Conservation (phyloP, 2,888 invertebrate species). For the Hyposoter didymator region DNA sequence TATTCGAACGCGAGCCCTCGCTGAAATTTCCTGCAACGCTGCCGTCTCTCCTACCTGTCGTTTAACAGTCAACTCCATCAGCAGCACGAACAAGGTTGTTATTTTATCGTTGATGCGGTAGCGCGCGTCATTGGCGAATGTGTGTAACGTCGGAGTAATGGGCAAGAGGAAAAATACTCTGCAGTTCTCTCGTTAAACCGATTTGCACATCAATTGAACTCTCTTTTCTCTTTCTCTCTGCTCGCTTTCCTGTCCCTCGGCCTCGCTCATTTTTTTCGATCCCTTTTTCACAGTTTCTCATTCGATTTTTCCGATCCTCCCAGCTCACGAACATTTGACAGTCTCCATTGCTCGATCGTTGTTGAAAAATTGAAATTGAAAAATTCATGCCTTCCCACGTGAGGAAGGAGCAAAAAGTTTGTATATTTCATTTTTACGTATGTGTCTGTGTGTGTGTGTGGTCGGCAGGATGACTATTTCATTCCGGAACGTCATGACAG, state of each 20-base stretch:
- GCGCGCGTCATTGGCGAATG: constrained; percentile 57
- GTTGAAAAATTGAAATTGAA: neutral
- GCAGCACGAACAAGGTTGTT: constrained; percentile 76
- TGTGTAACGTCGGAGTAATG: constrained; percentile 44
- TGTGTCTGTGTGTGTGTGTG: constrained; percentile 22
- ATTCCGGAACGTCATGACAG: constrained; percentile 35
- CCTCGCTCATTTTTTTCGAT: neutral
- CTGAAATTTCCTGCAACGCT: neutral
- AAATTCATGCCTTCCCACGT: constrained; percentile 29
- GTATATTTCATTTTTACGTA: neutral
- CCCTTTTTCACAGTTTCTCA: constrained; percentile 4
- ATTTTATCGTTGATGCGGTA: constrained; percentile 72
- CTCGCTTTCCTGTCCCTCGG: neutral
- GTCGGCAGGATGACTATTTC: constrained; percentile 41
- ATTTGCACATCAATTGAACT: constrained; percentile 81
- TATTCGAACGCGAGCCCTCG: neutral
- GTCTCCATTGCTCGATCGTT: constrained; percentile 32
- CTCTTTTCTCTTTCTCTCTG: constrained; percentile 59
- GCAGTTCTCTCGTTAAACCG: constrained; percentile 78
- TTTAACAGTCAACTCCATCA: constrained; percentile 26
- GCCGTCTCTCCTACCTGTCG: constrained; percentile 12
- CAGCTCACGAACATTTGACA: constrained; percentile 74
- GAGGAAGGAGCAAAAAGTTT: constrained; percentile 19
- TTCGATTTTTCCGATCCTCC: constrained; percentile 32
- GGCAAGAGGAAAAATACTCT: constrained; percentile 35